Percentiles rank a stretch among this genome's conserved stretches.
Conservation (phyloP, 2,113 vertebrate genomes). For the Paradoxurus hermaphroditus region DNA sequence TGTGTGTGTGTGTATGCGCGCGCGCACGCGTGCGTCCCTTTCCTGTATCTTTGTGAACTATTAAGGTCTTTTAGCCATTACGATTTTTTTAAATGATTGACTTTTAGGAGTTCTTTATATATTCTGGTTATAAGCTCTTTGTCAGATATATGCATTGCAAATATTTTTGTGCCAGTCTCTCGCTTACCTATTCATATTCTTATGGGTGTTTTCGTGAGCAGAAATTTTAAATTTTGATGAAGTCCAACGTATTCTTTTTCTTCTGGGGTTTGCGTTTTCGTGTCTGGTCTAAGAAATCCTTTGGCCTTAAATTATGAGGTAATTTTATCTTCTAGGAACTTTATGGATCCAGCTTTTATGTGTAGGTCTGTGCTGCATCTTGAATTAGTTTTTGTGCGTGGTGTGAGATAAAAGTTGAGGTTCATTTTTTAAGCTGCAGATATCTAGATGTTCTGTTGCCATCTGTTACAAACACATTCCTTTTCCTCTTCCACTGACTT, state of each 20-base stretch:
- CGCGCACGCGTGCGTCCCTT: background rate
- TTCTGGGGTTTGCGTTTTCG: background rate
- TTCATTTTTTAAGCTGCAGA: background rate
- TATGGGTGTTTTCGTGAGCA: background rate
- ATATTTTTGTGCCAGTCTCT: background rate
- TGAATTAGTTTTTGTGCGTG: background rate
- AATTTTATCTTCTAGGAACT: background rate
- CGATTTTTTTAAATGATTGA: background rate
- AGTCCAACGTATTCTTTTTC: background rate
- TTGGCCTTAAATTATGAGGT: background rate
- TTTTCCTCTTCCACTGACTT: background rate
- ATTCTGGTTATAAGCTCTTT: background rate
- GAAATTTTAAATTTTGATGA: background rate
- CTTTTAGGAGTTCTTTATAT: background rate
- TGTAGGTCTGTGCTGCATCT: background rate
- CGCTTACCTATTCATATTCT: background rate
- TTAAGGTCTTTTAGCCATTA: background rate
- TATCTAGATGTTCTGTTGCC: background rate
- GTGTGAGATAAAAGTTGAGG: background rate
- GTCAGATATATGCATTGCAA: background rate
- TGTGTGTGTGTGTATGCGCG: background rate
- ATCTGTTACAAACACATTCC: background rate
- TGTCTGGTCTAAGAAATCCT: slow-evolving; percentile 4
- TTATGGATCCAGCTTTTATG: background rate
- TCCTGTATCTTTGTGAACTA: background rate